phyloP scores from a whole-genome alignment of 2,113 vertebrate species.

The Saimiri boliviensis region DNA sequence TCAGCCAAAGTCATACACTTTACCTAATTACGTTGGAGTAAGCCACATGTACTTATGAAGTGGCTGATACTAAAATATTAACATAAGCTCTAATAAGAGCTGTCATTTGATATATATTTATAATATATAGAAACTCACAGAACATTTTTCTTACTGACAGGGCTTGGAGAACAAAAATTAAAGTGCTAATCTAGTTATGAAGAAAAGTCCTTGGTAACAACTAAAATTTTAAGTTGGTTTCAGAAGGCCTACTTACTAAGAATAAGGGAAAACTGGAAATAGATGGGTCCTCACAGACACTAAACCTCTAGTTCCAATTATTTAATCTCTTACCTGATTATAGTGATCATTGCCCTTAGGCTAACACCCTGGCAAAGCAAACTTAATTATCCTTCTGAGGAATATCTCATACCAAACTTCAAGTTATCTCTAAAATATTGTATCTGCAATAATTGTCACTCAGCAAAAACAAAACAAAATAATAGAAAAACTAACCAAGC shows the following conservation, averaged over 20 bases:
- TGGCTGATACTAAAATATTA: neutral
- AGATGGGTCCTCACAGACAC: neutral
- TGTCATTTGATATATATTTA: neutral
- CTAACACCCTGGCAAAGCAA: conserved; percentile 2
- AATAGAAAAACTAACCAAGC: neutral
- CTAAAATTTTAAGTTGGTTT: conserved; percentile 20
- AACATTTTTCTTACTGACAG: neutral
- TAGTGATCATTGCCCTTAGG: neutral
- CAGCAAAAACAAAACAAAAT: neutral
- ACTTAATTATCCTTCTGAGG: conserved; percentile 43
- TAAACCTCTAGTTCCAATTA: conserved; percentile 12
- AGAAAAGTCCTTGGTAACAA: neutral
- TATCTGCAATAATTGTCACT: neutral
- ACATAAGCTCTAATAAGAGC: neutral
- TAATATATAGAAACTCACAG: neutral
- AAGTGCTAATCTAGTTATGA: neutral
- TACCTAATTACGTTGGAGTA: neutral
- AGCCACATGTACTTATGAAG: neutral
- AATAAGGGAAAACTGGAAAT: neutral
- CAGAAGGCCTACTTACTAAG: neutral
- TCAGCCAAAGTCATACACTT: neutral
- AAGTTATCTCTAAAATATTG: neutral
- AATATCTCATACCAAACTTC: neutral
- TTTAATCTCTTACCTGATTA: conserved; percentile 38
- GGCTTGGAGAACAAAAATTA: neutral